Evolutionary conservation across 2,113 vertebrate genomes (phyloP).

Genomic region (Caloenas nicobarica): DNA sequence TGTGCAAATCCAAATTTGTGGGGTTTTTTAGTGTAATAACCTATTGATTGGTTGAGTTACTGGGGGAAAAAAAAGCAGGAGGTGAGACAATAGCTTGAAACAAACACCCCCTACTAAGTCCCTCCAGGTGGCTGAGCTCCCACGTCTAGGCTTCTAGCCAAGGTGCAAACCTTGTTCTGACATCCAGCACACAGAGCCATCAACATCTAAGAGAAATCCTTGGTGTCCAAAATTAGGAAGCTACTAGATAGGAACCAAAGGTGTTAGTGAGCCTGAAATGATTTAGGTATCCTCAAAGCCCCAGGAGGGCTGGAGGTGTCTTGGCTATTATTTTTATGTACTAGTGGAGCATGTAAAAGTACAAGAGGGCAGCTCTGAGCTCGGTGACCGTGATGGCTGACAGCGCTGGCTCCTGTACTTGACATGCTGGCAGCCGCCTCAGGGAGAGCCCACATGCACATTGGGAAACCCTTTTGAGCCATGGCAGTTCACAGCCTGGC

Average conservation of each 20-base stretch:
- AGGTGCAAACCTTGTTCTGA: not conserved
- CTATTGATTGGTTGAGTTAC: not conserved
- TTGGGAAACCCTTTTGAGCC: not conserved
- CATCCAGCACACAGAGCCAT: not conserved
- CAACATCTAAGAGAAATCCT: rapidly evolving
- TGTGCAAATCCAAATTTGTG: not conserved
- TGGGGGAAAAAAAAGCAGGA: rapidly evolving
- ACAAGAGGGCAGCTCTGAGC: not conserved
- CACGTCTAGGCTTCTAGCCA: not conserved
- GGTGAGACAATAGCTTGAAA: not conserved
- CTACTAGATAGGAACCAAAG: not conserved
- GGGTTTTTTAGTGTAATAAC: not conserved
- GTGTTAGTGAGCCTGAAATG: not conserved
- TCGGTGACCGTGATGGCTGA: rapidly evolving
- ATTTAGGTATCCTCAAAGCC: not conserved
- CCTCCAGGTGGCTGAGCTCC: not conserved
- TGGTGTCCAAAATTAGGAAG: not conserved
- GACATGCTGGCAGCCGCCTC: not conserved
- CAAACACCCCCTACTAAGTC: not conserved
- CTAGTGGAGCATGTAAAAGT: not conserved
- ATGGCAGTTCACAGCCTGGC: not conserved
- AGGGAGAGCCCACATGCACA: rapidly evolving
- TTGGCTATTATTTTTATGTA: not conserved
- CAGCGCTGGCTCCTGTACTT: not conserved
- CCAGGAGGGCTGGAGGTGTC: not conserved